These are phyloP conservation scores for Florisuga fusca DNA, from an alignment of 2,797 vertebrate species.

Conservation along the genomic window DNA sequence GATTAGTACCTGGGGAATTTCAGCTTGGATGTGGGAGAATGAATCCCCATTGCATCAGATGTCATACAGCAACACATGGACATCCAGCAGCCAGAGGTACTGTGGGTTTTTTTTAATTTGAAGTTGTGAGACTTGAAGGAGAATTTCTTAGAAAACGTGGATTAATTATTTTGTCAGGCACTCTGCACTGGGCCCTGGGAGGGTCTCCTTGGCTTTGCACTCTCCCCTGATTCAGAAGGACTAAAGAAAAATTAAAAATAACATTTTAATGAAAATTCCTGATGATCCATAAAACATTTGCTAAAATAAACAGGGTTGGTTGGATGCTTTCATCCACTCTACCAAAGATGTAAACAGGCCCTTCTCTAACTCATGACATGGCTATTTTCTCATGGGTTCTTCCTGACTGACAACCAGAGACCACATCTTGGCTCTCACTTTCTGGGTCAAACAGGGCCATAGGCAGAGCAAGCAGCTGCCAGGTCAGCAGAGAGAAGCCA, in stretches of 20 bases:
- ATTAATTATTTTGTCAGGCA: constrained; percentile 51
- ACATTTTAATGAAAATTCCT: constrained; percentile 22
- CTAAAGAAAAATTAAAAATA: constrained; percentile 5
- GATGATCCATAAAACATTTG: not conserved
- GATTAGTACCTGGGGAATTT: constrained; percentile 57
- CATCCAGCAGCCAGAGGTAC: constrained; percentile 53
- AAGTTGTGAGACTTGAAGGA: constrained; percentile 50
- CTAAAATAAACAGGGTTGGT: constrained; percentile 14
- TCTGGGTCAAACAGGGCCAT: not conserved
- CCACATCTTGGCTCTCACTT: not conserved
- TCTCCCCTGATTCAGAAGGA: not conserved
- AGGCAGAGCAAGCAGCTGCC: not conserved
- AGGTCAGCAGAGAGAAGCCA: not conserved
- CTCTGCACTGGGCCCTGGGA: not conserved
- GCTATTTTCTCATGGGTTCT: constrained; percentile 39
- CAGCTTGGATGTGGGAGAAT: constrained; percentile 42
- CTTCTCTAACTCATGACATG: accelerated
- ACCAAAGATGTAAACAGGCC: constrained; percentile 28
- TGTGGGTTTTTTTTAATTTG: constrained; percentile 31
- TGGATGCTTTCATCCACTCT: not conserved
- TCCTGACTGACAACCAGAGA: not conserved
- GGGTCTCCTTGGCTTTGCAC: not conserved
- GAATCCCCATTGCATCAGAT: constrained; percentile 45
- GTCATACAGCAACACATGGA: constrained; percentile 34
- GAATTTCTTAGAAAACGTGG: not conserved